Evolutionary conservation across 53 echinoderm and acorn worm species (phyloP), one percentile per base, ranked within the genome.

Genomic region (Pentamera pediparva): DNA sequence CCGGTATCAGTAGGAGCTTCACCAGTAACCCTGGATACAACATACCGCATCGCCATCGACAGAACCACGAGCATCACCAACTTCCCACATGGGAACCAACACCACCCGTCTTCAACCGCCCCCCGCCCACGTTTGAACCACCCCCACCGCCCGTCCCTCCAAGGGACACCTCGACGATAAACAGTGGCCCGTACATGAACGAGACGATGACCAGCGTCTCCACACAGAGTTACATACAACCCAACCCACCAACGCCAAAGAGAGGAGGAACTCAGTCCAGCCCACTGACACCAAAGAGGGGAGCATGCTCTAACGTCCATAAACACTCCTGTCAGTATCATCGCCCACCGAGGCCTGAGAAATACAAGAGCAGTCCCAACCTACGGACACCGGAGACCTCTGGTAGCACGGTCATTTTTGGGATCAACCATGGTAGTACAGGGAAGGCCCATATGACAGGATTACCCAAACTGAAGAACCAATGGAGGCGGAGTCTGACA

Each of bases 141-240:
- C 22, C 65, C 20, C 65, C 65, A 54, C 54, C 54, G 40, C 65
- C 65, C 13, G 40, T 67, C 20, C 67, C 67, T 12, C 11, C 22
- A 10, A 67, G 67, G 29, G 67, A 39, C 28, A 40, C 67, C 5
- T 4, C 28, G 1, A 32, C 28, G 32, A 32, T 11, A 9, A 5
- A 28, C 4, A 17, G 32, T 3, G 58, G 58, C 13, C 58, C 32
- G 3, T 57, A 57, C 58, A 25, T 57, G 10, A 57, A 57, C 32
- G 58, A 32, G 13, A 57, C 26, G 15, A 7, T 57, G 1, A 32
- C 29, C 29, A 57, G 27, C 4, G 30, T 11, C 28, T 27, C 58
- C 29, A 57, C 29, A 28, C 29, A 29, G 3, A 57, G 58, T 32
- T 57, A 57, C 58, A 57, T 57, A 28, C 58, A 57, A 57, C 58